phyloP scores from a whole-genome alignment of 2,797 vertebrate species.

The Tenualosa thibaudeaui region DNA sequence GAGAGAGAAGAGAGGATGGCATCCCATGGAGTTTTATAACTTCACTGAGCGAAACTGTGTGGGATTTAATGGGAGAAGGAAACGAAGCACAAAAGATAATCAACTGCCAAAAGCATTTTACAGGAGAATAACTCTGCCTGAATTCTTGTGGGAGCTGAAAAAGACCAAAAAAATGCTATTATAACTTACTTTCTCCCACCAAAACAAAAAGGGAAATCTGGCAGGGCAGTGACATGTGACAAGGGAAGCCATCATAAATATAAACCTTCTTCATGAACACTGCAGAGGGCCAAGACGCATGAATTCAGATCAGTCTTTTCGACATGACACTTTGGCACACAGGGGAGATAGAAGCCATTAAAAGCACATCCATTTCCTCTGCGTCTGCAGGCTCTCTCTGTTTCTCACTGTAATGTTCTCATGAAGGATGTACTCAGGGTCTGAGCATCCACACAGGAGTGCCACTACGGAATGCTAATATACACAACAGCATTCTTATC shows the following conservation, averaged over 20 bases:
- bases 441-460: neutral
- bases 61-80: neutral
- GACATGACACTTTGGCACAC: neutral
- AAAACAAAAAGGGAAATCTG: neutral
- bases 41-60: neutral
- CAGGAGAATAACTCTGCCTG: neutral
- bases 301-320: neutral
- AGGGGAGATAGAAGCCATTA: neutral
- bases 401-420: neutral
- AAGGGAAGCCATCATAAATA: neutral
- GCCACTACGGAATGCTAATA: neutral
- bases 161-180: neutral
- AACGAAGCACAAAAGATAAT: neutral
- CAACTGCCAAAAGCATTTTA: neutral
- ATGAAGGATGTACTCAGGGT: neutral
- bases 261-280: neutral
- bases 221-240: neutral
- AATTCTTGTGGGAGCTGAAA: neutral
- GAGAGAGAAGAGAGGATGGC: neutral
- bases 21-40: neutral
- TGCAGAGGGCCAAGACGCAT: neutral
- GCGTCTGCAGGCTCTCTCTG: neutral
- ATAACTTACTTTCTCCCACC: conserved; percentile 6
- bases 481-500: neutral
- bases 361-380: neutral